phyloP scores from a whole-genome alignment of 2,113 vertebrate species.

The Chroicocephalus ridibundus region DNA sequence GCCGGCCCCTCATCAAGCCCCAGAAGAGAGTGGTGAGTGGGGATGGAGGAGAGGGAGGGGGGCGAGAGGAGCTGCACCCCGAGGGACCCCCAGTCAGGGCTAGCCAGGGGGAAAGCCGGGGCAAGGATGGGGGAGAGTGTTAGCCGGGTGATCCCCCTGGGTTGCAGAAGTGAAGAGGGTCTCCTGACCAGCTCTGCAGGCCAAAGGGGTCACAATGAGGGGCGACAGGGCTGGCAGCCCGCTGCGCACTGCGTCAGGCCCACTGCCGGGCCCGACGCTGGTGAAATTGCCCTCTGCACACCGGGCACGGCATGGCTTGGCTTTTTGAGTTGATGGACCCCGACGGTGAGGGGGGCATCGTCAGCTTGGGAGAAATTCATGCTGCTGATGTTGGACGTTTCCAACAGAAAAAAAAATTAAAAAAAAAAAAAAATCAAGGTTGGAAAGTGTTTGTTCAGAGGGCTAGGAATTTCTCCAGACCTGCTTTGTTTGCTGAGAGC shows the following conservation, averaged over 20 bases:
- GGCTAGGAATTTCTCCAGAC: slow-evolving; percentile 59
- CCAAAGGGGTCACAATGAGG: rapidly evolving
- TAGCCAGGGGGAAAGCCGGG: background rate
- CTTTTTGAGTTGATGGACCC: background rate
- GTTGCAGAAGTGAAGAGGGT: background rate
- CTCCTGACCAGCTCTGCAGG: background rate
- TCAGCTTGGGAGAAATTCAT: background rate
- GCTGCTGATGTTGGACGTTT: background rate
- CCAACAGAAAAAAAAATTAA: background rate
- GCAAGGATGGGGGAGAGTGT: rapidly evolving
- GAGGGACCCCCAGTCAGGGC: background rate
- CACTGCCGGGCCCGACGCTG: background rate
- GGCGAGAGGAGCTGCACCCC: rapidly evolving
- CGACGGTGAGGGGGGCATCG: rapidly evolving
- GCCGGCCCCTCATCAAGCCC: slow-evolving; percentile 96
- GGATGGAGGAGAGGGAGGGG: background rate
- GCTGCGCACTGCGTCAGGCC: rapidly evolving
- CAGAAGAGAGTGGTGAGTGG: slow-evolving; percentile 96
- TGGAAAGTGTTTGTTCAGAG: slow-evolving; percentile 51
- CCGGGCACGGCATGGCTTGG: rapidly evolving
- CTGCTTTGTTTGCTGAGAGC: slow-evolving; percentile 64
- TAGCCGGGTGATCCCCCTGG: rapidly evolving
- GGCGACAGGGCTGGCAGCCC: background rate
- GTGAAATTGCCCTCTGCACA: rapidly evolving
- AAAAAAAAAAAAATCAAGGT: background rate